These are phyloP conservation scores for Deroplatys truncata DNA, from an alignment of 2,888 invertebrate species.

Conservation along the genomic window DNA sequence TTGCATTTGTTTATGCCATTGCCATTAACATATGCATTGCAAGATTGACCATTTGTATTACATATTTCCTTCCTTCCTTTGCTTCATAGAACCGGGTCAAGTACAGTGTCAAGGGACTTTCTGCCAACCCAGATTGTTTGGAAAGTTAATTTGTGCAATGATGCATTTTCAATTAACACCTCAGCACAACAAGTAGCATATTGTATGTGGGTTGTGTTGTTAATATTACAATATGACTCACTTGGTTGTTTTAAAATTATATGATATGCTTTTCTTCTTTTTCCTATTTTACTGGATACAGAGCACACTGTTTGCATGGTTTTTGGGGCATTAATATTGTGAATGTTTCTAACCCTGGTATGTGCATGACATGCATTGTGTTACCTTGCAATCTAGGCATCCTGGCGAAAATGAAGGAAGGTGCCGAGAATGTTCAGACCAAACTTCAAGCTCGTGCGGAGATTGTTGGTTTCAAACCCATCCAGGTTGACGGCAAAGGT, in stretches of 20 bases:
- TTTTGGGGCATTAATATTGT: not conserved
- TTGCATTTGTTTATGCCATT: too few species aligned
- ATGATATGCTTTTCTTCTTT: not conserved
- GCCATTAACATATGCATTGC: too few species aligned
- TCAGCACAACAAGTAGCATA: too few species aligned
- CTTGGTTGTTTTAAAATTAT: not conserved
- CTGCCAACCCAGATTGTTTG: too few species aligned
- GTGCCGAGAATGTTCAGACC: conserved; percentile 89
- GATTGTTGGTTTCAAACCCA: conserved; percentile 66
- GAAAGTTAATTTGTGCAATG: too few species aligned
- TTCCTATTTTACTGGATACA: not conserved
- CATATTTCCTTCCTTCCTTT: too few species aligned
- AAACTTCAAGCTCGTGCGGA: conserved; percentile 93
- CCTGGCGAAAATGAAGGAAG: conserved; percentile 93
- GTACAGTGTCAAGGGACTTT: too few species aligned
- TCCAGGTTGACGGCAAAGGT: conserved; percentile 57
- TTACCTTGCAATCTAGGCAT: conserved; percentile 58
- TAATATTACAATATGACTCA: too few species aligned
- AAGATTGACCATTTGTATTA: too few species aligned
- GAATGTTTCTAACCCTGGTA: conserved; percentile 2
- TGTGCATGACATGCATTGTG: conserved; percentile 2
- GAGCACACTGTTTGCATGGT: not conserved
- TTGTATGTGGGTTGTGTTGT: too few species aligned
- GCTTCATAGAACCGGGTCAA: too few species aligned
- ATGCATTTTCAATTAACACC: too few species aligned